Evolutionary conservation across 2,797 vertebrate genomes (phyloP), one percentile per base, ranked within the genome.

Genomic region (Argentina silus): DNA sequence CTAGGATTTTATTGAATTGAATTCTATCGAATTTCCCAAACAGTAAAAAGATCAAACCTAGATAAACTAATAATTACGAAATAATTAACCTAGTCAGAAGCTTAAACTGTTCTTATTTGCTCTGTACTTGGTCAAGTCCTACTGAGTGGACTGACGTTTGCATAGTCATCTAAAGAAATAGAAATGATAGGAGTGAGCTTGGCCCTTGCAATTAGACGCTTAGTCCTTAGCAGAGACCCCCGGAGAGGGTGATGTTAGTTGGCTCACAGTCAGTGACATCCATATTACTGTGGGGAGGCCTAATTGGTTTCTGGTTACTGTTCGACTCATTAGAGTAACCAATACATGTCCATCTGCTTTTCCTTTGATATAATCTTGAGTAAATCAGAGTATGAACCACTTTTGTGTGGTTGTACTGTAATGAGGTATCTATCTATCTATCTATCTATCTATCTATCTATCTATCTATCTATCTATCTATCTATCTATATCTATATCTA

Each of bases 301-400:
- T 90, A 68, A 91, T 92, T 92, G 87, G 81, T 86, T 87, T 86
- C 83, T 84, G 87, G 86, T 87, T 86, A 77, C 75, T 82, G 74
- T 88, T 87, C 72, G 74, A 75, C 88, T 87, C 72, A 78, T 85
- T 77, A 75, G 59, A 78, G 74, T 45, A 65, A 68, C 80, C 21
- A 74, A 75, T 73, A 73, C 66, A 57, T 62, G 78, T 81, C 81
- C 81, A 70, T 87, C 74, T 72, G 59, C 72, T 59, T 72, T 70
- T 80, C 27, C 71, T 74, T 69, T 56, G 67, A 69, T n/a, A n/a
- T 80, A 75, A 87, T 86, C 69, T 76, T n/a, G 74, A 77, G 6
- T 81, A 79, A 85, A 89, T 89, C 79, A 74, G 63, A 43, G 62
- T 65, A 50, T 15, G 73, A 73, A 65, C 21, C 6, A 57, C 59